Conservation (phyloP, 2,888 invertebrate genomes). For the Ceraclea dissimilis region DNA sequence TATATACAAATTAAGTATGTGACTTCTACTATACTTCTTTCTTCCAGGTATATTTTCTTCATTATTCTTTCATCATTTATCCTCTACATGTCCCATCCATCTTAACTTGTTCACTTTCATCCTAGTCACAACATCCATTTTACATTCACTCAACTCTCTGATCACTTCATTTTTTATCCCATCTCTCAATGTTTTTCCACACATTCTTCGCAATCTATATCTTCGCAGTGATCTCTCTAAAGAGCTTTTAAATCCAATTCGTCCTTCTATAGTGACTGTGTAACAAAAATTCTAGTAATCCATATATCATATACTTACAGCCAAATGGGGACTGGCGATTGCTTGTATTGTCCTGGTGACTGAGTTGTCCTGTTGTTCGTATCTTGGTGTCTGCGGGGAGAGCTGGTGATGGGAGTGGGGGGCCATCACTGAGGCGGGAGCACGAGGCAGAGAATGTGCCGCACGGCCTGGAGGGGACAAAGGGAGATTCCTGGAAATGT, state of each 20-base stretch:
- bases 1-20: not conserved
- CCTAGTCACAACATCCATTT: too few relatives aligned
- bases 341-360: slow-evolving; percentile 44
- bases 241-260: not conserved
- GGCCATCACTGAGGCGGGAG: not conserved
- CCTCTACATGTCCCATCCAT: too few relatives aligned
- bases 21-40: not conserved
- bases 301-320: slow-evolving; percentile 31
- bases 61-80: too few relatives aligned
- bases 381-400: slow-evolving; percentile 7
- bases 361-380: slow-evolving; percentile 33
- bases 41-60: too few relatives aligned
- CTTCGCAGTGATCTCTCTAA: not conserved
- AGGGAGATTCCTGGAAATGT: slow-evolving; percentile 40
- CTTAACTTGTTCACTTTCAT: too few relatives aligned
- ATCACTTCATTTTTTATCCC: too few relatives aligned
- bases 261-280: too few relatives aligned
- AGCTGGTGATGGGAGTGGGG: slow-evolving; percentile 12
- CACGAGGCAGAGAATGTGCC: not conserved
- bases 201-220: too few relatives aligned
- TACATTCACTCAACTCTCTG: too few relatives aligned
- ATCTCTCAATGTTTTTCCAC: too few relatives aligned
- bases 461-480: slow-evolving; percentile 49
- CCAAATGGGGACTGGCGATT: slow-evolving; percentile 43
- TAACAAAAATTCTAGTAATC: too few relatives aligned